phyloP scores from a whole-genome alignment of 2,888 invertebrate species.

The Alcis repandata region DNA sequence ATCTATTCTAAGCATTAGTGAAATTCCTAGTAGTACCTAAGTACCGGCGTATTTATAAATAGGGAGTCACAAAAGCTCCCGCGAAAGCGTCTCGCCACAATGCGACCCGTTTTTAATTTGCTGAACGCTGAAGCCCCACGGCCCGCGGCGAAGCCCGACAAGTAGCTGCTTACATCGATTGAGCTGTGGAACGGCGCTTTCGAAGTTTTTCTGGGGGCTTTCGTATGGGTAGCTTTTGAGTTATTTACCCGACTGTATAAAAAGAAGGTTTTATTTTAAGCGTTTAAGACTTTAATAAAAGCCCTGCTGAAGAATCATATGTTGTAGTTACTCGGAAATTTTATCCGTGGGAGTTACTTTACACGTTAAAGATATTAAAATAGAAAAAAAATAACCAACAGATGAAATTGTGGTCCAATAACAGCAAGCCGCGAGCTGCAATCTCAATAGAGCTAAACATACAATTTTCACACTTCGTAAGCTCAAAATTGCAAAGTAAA shows the following conservation, averaged over 20 bases:
- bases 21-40: neutral
- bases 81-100: constrained; percentile 34
- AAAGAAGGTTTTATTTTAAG: neutral
- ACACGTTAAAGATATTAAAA: no score
- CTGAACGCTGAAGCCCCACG: constrained; percentile 40
- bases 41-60: no score
- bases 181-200: constrained; percentile 39
- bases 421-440: no score
- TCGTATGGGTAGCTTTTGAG: constrained; percentile 43
- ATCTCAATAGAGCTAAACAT: constrained; percentile 22
- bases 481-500: constrained; percentile 29
- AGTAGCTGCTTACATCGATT: constrained; percentile 39
- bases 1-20: no score
- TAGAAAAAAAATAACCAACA: no score
- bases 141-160: constrained; percentile 37
- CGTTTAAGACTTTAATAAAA: no score
- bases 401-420: no score
- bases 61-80: constrained; percentile 27
- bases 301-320: no score
- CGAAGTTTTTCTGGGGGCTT: constrained; percentile 56
- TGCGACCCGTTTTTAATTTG: constrained; percentile 44
- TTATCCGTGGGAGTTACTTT: no score
- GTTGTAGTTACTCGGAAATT: no score
- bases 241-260: neutral
- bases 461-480: constrained; percentile 56